Conservation (phyloP, 2,113 vertebrate genomes). For the Urocynchramus pylzowi region DNA sequence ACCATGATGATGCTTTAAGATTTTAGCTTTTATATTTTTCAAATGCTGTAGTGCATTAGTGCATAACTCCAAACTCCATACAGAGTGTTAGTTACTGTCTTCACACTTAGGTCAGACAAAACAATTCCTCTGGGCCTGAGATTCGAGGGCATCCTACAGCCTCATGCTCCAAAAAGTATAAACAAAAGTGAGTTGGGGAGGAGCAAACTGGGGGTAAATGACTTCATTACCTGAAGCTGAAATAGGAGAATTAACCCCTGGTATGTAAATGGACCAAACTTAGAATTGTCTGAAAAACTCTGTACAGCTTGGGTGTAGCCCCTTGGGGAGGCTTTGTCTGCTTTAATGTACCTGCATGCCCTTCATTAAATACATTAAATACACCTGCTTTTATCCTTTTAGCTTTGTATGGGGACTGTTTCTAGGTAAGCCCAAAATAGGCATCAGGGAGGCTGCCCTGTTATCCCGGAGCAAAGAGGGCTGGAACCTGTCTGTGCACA, state of each 20-base stretch:
- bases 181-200: background rate
- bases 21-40: background rate
- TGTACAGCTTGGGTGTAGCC: background rate
- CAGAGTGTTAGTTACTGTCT: background rate
- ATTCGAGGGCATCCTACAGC: background rate
- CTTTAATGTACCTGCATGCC: background rate
- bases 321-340: background rate
- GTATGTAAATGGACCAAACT: background rate
- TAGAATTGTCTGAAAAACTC: background rate
- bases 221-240: background rate
- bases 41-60: background rate
- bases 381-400: background rate
- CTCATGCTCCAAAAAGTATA: background rate
- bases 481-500: background rate
- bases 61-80: background rate
- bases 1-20: too few relatives aligned
- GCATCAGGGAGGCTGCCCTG: accelerated
- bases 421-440: too few relatives aligned
- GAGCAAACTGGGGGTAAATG: background rate
- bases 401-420: background rate
- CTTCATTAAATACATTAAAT: background rate
- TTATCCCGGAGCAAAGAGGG: background rate
- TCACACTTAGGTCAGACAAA: background rate
- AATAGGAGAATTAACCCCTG: background rate
- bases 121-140: background rate